Conservation (phyloP, 2,113 vertebrate genomes). For the Platysteira castanea region DNA sequence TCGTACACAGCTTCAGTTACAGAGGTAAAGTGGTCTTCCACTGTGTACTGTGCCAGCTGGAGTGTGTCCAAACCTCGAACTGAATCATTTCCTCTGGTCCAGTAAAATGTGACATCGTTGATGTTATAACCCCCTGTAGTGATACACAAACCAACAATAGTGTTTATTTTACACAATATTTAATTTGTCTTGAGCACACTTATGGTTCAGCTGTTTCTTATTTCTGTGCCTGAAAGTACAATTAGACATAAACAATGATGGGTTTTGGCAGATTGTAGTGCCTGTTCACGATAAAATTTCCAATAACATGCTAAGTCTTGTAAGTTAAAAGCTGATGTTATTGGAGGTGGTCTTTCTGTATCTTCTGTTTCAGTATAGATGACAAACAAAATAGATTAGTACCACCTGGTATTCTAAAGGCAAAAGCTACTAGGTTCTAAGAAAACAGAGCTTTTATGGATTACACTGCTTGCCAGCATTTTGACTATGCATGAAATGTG, state of each 20-base stretch:
- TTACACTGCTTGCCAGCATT: not conserved
- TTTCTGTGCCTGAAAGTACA: not conserved
- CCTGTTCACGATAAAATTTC: not conserved
- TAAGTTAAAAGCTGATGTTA: not conserved
- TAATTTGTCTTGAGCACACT: not conserved
- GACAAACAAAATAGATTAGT: not conserved
- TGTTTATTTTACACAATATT: conserved; percentile 12
- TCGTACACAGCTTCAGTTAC: conserved; percentile 88
- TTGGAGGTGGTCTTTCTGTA: not conserved
- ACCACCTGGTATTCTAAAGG: not conserved
- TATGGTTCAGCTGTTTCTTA: conserved; percentile 8
- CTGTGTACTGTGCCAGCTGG: conserved; percentile 85
- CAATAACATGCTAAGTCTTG: not conserved
- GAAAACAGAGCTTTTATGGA: not conserved
- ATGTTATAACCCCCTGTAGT: conserved; percentile 87
- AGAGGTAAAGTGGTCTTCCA: conserved; percentile 88
- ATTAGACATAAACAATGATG: not conserved
- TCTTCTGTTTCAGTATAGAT: not conserved
- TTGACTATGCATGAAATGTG: not conserved
- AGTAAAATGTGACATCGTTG: conserved; percentile 89
- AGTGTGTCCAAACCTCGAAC: conserved; percentile 85
- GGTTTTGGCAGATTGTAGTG: not conserved
- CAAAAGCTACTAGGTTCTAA: not conserved
- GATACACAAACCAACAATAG: not conserved
- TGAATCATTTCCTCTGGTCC: conserved; percentile 89